Evolutionary conservation across 1,140 invertebrate species (phyloP).

Genomic region (Acromyrmex heyeri): DNA sequence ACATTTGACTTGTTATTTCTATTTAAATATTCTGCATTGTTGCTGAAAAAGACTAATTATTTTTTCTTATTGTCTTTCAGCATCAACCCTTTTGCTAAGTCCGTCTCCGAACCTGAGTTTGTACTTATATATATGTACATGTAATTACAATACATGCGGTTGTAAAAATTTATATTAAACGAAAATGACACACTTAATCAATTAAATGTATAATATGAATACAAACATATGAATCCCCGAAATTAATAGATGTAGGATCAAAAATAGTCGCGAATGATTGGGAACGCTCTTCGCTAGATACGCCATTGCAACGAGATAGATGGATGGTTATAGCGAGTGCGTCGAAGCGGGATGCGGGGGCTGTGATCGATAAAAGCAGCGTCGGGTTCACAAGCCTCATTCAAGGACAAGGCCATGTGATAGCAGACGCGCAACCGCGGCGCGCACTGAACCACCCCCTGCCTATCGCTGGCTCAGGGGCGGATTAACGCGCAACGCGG

Average conservation of each 20-base stretch:
- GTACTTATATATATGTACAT: not conserved
- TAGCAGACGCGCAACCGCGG: conserved; percentile 85
- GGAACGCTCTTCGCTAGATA: conserved; percentile 75
- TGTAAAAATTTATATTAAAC: not conserved
- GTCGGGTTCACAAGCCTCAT: conserved; percentile 86
- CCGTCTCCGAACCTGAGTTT: not conserved
- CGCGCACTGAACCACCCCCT: conserved; percentile 83
- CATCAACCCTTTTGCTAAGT: not conserved
- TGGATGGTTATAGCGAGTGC: conserved; percentile 83
- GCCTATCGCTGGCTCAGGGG: conserved; percentile 72
- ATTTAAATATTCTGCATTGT: conserved; percentile 1
- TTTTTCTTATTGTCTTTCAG: not conserved
- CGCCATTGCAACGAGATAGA: conserved; percentile 84
- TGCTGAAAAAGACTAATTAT: not conserved
- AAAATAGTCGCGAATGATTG: not conserved
- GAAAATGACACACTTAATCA: not conserved
- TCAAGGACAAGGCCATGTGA: conserved; percentile 88
- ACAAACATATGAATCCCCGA: not conserved
- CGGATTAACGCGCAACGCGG: conserved; percentile 34
- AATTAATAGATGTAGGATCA: not conserved
- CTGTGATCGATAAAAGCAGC: conserved; percentile 87
- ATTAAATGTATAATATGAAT: not conserved
- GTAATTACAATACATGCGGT: not conserved
- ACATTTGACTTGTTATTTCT: conserved; percentile 30
- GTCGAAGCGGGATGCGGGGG: conserved; percentile 85